phyloP scores from a whole-genome alignment of 2,797 vertebrate species.

The Lagocephalus sceleratus region DNA sequence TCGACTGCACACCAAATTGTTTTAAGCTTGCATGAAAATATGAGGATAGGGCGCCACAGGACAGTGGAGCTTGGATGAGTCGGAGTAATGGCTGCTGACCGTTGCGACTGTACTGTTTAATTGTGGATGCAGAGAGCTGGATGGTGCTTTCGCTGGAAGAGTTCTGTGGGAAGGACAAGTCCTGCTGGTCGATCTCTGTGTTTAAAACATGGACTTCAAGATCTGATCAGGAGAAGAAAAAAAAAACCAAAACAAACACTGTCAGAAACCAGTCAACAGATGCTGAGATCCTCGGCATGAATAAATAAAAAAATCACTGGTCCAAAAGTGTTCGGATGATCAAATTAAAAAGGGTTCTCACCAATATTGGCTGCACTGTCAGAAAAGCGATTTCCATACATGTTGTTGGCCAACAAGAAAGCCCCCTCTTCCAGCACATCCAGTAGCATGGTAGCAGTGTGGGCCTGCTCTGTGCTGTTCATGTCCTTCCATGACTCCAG shows the following conservation, averaged over 20 bases:
- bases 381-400: constrained; percentile 82
- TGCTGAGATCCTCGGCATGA: not conserved
- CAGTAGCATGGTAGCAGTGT: constrained; percentile 93
- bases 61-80: constrained; percentile 14
- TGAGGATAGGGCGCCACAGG: constrained; percentile 20
- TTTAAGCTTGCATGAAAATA: constrained; percentile 60
- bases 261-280: not conserved
- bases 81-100: constrained; percentile 72
- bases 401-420: constrained; percentile 92
- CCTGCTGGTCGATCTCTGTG: constrained; percentile 88
- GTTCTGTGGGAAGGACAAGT: constrained; percentile 88
- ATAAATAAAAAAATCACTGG: not conserved
- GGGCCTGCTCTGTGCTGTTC: constrained; percentile 91
- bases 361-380: constrained; percentile 76
- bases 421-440: constrained; percentile 93
- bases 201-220: constrained; percentile 90
- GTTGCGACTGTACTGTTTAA: constrained; percentile 95
- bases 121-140: constrained; percentile 89
- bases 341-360: constrained; percentile 41
- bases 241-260: not conserved
- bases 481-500: constrained; percentile 94
- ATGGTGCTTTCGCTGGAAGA: constrained; percentile 86
- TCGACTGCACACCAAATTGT: constrained; percentile 71
- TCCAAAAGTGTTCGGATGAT: not conserved
- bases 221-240: constrained; percentile 64